Evolutionary conservation across 2,888 invertebrate genomes (phyloP).

Genomic region (Podabrus alpinus): DNA sequence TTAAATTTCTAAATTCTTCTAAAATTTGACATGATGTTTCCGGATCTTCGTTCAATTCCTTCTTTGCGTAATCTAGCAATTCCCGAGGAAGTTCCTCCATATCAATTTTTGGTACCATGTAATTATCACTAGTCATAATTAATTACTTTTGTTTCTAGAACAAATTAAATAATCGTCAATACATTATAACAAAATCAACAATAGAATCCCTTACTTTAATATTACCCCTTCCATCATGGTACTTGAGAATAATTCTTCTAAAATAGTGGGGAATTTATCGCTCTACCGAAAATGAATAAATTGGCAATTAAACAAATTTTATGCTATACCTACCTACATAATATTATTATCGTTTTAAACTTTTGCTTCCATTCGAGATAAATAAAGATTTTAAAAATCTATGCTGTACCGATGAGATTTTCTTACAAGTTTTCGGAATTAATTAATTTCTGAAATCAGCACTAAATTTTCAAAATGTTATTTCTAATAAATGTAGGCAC

Average conservation of each 20-base stretch:
- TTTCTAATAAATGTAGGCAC: too few species aligned
- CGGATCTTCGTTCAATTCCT: constrained; percentile 72
- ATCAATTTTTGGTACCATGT: constrained; percentile 64
- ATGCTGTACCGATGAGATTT: neutral
- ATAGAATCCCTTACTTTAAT: neutral
- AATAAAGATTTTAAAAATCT: neutral
- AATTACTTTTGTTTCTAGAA: constrained; percentile 4
- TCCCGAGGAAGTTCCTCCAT: constrained; percentile 68
- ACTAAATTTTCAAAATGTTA: too few species aligned
- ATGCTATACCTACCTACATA: too few species aligned
- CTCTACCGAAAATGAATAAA: neutral
- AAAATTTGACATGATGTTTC: constrained; percentile 69
- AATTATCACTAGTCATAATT: constrained; percentile 54
- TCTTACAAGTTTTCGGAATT: too few species aligned
- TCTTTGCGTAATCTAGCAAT: constrained; percentile 68
- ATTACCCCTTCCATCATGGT: neutral
- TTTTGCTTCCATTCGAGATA: neutral
- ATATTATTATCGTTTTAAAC: neutral
- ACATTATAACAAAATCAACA: neutral
- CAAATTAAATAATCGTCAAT: neutral
- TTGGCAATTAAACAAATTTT: neutral
- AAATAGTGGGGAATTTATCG: neutral
- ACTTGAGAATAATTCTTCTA: too few species aligned
- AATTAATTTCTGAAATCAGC: too few species aligned
- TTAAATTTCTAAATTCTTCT: constrained; percentile 73